Percentiles rank a stretch among this genome's conserved stretches.
These are phyloP conservation scores for Morus bassanus DNA, from an alignment of 2,797 vertebrate genomes.

Conservation along the genomic window DNA sequence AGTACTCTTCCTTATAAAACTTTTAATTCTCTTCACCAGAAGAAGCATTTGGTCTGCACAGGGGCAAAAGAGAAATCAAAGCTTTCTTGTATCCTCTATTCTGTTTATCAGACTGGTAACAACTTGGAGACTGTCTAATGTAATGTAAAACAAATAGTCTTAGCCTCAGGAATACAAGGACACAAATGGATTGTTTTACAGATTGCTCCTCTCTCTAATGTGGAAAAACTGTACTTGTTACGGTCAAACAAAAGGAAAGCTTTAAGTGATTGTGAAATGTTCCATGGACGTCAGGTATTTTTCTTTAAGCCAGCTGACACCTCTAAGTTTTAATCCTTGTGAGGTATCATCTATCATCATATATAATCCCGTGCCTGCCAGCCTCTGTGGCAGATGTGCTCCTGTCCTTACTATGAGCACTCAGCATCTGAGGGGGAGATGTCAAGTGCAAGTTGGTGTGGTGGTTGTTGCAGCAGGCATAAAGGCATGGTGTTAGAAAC, in stretches of 20 bases:
- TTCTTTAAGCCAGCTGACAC: background rate
- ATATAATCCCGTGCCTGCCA: background rate
- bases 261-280: background rate
- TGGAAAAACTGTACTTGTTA: background rate
- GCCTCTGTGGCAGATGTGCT: background rate
- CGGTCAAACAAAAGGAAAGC: accelerated
- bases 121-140: background rate
- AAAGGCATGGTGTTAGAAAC: accelerated
- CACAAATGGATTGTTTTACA: background rate
- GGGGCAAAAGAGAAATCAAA: background rate
- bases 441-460: accelerated
- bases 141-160: background rate
- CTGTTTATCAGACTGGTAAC: background rate
- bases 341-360: background rate
- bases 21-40: background rate
- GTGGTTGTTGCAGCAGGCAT: background rate
- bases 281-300: background rate
- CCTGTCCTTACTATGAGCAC: accelerated
- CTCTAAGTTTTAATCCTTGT: background rate
- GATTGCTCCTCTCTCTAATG: background rate
- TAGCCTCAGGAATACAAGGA: background rate
- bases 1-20: background rate
- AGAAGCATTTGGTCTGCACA: background rate
- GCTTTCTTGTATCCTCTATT: background rate
- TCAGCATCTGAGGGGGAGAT: accelerated